Evolutionary conservation across 1,140 invertebrate species (phyloP).

Genomic region (Harpegnathos saltator): DNA sequence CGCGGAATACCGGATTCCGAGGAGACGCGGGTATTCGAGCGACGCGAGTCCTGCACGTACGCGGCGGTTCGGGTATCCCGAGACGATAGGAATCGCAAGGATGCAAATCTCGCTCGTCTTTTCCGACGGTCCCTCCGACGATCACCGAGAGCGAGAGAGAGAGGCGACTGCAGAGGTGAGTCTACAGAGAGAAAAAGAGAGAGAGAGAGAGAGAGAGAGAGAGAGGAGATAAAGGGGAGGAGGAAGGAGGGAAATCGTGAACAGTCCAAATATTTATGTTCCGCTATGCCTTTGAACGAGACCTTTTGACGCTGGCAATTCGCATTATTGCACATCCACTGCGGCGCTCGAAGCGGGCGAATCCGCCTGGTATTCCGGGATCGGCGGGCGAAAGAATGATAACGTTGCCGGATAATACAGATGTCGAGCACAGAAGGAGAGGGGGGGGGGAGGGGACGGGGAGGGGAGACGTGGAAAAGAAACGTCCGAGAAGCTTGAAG

Average conservation of each 20-base stretch:
- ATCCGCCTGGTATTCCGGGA: neutral
- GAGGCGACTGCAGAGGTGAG: too few relatives aligned
- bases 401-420: neutral
- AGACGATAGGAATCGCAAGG: conserved; percentile 35
- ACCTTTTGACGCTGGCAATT: too few relatives aligned
- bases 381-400: neutral
- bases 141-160: too few relatives aligned
- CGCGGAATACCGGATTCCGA: conserved; percentile 27
- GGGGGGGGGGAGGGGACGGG: too few relatives aligned
- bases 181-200: too few relatives aligned
- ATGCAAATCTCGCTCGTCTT: conserved; percentile 30
- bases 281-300: neutral
- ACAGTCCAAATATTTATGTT: neutral
- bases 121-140: neutral
- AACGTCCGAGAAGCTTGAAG: too few relatives aligned
- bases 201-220: too few relatives aligned
- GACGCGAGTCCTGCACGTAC: conserved; percentile 21
- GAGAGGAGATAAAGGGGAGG: too few relatives aligned
- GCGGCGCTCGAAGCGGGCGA: too few relatives aligned
- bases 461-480: neutral
- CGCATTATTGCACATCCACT: too few relatives aligned
- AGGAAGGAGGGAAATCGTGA: too few relatives aligned
- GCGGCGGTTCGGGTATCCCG: conserved; percentile 1
- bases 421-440: too few relatives aligned
- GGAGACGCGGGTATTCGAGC: conserved; percentile 30